Conservation (phyloP, 2,888 invertebrate genomes). For the Liodrosophila aerea region DNA sequence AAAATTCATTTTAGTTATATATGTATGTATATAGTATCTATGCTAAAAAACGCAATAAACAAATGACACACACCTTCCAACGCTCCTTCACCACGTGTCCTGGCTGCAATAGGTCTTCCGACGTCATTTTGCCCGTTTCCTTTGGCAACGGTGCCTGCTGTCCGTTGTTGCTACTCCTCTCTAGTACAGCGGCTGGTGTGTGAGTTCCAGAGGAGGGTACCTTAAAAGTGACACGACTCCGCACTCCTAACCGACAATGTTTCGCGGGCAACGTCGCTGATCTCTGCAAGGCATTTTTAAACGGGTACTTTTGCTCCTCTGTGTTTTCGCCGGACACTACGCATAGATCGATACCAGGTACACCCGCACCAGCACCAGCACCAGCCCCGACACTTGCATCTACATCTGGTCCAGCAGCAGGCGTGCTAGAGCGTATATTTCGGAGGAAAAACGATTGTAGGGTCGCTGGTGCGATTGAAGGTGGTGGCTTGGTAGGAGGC, state of each 20-base stretch:
- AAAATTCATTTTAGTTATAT: too few relatives aligned
- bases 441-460: conserved; percentile 32
- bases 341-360: too few relatives aligned
- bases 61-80: conserved; percentile 92
- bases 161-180: conserved; percentile 33
- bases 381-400: neutral
- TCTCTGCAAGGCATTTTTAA: conserved; percentile 75
- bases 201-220: conserved; percentile 60
- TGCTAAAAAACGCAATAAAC: neutral
- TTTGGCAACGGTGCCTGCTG: conserved; percentile 32
- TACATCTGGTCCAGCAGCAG: neutral
- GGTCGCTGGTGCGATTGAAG: conserved; percentile 26
- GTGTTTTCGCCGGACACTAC: conserved; percentile 5
- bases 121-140: conserved; percentile 87
- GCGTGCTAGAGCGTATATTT: conserved; percentile 19
- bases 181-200: conserved; percentile 38
- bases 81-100: conserved; percentile 99
- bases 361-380: neutral
- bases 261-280: conserved; percentile 82
- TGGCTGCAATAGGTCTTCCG: conserved; percentile 96
- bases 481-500: conserved; percentile 63
- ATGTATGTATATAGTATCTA: too few relatives aligned
- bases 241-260: conserved; percentile 69
- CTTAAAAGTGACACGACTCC: conserved; percentile 79
- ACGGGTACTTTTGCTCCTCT: conserved; percentile 28